phyloP scores from a whole-genome alignment of 2,888 invertebrate genomes.

The Spatulosminthurus flaviceps region DNA sequence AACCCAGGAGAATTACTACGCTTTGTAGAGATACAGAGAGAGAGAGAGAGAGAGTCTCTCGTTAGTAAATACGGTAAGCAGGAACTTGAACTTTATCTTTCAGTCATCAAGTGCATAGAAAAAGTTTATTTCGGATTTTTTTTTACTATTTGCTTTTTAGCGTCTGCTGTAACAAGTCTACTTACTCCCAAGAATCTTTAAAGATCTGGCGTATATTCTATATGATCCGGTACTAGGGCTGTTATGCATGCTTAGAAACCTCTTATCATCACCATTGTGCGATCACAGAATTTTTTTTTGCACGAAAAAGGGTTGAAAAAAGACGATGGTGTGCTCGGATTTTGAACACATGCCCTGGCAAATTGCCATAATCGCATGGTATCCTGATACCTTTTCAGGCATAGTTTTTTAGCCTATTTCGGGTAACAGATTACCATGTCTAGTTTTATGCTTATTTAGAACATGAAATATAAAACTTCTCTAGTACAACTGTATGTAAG shows the following conservation, averaged over 20 bases:
- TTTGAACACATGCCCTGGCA: slow-evolving; percentile 48
- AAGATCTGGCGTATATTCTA: too few species aligned
- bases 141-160: neutral
- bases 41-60: too few species aligned
- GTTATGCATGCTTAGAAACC: neutral
- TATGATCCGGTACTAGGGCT: too few species aligned
- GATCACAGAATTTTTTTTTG: neutral
- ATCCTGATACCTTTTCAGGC: slow-evolving; percentile 37
- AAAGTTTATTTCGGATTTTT: slow-evolving; percentile 31
- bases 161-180: neutral
- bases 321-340: neutral
- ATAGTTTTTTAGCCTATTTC: slow-evolving; percentile 33
- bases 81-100: slow-evolving; percentile 43
- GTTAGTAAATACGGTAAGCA: slow-evolving; percentile 37
- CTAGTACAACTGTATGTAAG: too few species aligned
- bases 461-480: slow-evolving; percentile 21
- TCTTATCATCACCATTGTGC: neutral
- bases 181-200: too few species aligned
- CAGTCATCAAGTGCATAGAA: slow-evolving; percentile 37
- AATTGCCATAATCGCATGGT: slow-evolving; percentile 43
- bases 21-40: too few species aligned
- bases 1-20: neutral
- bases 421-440: slow-evolving; percentile 25
- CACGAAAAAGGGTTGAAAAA: neutral
- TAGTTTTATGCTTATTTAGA: slow-evolving; percentile 38